Conservation (phyloP, 2,113 vertebrate species). For the Sakesphorus luctuosus region DNA sequence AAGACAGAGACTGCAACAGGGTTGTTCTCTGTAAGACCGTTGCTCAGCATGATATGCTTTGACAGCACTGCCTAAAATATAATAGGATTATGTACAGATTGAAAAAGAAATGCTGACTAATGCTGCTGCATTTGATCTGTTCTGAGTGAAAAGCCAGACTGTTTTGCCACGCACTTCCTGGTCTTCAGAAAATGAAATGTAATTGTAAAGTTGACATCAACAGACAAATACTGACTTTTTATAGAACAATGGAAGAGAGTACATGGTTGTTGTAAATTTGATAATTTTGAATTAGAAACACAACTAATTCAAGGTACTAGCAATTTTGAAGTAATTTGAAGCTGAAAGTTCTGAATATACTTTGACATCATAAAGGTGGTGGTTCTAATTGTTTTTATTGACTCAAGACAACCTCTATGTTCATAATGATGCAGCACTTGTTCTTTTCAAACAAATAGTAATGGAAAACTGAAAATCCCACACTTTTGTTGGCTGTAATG, state of each 20-base stretch:
- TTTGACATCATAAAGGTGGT: not conserved
- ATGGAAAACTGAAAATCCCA: not conserved
- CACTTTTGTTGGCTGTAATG: not conserved
- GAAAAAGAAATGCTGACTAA: constrained; percentile 11
- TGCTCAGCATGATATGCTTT: not conserved
- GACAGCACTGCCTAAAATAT: not conserved
- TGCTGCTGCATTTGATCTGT: not conserved
- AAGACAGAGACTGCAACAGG: not conserved
- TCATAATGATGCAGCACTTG: not conserved
- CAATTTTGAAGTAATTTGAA: not conserved
- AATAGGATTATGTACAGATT: not conserved
- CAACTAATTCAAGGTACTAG: not conserved
- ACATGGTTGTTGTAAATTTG: not conserved
- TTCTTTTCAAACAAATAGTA: not conserved
- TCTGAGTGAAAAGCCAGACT: not conserved
- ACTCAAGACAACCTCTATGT: not conserved
- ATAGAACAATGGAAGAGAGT: not conserved
- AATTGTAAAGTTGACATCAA: not conserved
- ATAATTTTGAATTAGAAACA: not conserved
- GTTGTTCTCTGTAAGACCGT: not conserved
- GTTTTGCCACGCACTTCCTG: not conserved
- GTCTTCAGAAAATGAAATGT: not conserved
- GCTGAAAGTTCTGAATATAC: not conserved
- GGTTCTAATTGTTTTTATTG: not conserved
- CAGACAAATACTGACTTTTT: not conserved